Percentiles rank a stretch among this genome's conserved stretches.
phyloP scores from a whole-genome alignment of 1,140 invertebrate genomes.

The Trichoplusia ni region DNA sequence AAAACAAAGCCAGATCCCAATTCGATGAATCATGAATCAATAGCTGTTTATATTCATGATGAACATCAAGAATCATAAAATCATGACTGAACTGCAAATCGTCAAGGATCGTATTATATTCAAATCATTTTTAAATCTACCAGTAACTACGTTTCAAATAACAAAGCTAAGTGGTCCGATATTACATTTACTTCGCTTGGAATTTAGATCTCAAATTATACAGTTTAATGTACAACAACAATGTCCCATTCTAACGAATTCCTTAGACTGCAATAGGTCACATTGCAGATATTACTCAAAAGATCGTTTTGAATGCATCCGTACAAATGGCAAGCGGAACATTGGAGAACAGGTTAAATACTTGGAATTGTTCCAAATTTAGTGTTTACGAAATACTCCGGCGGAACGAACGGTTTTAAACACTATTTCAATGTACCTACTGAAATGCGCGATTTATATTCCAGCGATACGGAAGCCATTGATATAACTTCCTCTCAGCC shows the following conservation, averaged over 20 bases:
- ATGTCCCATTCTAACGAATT: slow-evolving; percentile 11
- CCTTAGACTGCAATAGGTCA: slow-evolving; percentile 15
- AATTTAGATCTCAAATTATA: not conserved
- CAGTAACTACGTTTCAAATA: no score
- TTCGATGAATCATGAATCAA: slow-evolving; percentile 5
- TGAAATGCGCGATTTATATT: slow-evolving; percentile 1
- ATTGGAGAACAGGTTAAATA: slow-evolving; percentile 4
- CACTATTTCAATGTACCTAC: not conserved
- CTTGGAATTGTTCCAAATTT: slow-evolving; percentile 25
- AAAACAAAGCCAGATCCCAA: not conserved
- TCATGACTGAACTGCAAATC: slow-evolving; percentile 9
- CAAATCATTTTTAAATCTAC: not conserved
- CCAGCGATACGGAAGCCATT: not conserved
- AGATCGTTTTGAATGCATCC: slow-evolving; percentile 10
- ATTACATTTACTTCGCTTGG: slow-evolving; percentile 2
- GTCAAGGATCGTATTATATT: not conserved
- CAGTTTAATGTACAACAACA: not conserved
- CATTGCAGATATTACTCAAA: slow-evolving; percentile 18
- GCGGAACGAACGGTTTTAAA: slow-evolving; percentile 3
- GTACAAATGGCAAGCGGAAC: not conserved
- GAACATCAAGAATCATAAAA: not conserved
- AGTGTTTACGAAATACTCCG: slow-evolving; percentile 9
- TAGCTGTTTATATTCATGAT: slow-evolving; percentile 7
- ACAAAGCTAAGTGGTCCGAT: no score
- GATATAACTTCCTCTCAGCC: not conserved